These are phyloP conservation scores for Periophthalmodon schlosseri DNA, from an alignment of 2,113 vertebrate species.

Conservation along the genomic window DNA sequence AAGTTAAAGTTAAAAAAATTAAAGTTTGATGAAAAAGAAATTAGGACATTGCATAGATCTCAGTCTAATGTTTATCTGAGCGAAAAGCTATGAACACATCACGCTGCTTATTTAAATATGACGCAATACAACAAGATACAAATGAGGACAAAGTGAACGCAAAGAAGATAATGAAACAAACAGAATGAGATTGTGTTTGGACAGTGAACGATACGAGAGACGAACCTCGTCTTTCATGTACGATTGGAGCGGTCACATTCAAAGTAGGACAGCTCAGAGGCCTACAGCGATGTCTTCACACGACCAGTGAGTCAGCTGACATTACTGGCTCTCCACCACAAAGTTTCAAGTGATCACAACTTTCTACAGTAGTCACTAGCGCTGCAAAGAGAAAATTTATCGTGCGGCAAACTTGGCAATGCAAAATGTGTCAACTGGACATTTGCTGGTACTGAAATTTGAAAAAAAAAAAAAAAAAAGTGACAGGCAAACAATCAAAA, in stretches of 20 bases:
- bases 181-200: constrained; percentile 19
- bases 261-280: constrained; percentile 64
- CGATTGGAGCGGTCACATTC: constrained; percentile 48
- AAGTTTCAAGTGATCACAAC: background rate
- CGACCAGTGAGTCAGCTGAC: constrained; percentile 45
- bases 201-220: constrained; percentile 18
- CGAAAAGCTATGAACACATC: no score
- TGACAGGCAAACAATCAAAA: background rate
- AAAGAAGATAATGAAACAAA: constrained; percentile 6
- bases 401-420: background rate
- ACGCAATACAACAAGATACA: background rate
- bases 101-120: background rate
- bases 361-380: background rate
- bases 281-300: constrained; percentile 61
- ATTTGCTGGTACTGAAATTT: background rate
- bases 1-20: background rate
- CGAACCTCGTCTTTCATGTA: constrained; percentile 46
- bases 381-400: background rate
- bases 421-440: background rate
- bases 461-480: background rate
- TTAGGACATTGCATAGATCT: background rate
- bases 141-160: background rate
- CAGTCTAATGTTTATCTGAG: background rate
- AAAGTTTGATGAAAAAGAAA: background rate
- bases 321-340: constrained; percentile 35